Conservation (phyloP, 2,113 vertebrate genomes). For the Rhinogobius similis region DNA sequence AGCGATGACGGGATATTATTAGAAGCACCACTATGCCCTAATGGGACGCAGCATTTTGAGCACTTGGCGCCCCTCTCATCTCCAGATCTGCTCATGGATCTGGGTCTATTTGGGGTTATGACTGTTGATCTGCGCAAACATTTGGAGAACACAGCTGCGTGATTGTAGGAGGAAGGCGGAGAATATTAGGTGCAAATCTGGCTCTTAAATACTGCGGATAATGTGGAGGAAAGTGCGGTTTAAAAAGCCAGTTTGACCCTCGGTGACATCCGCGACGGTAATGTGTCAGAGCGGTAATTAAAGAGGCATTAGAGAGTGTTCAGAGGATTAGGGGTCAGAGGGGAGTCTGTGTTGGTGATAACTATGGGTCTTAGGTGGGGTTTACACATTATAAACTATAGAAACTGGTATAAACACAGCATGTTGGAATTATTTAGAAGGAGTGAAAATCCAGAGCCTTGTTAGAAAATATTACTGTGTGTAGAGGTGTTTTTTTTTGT, state of each 20-base stretch:
- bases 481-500: too few relatives aligned
- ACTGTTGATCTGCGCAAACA: conserved; percentile 41
- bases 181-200: conserved; percentile 13
- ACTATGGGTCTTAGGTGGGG: neutral
- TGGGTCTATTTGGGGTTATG: conserved; percentile 15
- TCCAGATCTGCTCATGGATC: conserved; percentile 16
- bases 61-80: conserved; percentile 30
- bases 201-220: conserved; percentile 12
- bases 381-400: too few relatives aligned
- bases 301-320: conserved; percentile 28
- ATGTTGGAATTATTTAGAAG: too few relatives aligned
- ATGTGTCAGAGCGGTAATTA: conserved; percentile 47
- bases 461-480: too few relatives aligned
- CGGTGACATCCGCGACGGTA: conserved; percentile 35
- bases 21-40: conserved; percentile 51
- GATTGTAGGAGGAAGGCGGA: neutral
- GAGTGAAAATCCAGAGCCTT: too few relatives aligned
- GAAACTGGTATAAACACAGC: too few relatives aligned
- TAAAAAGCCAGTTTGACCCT: conserved; percentile 47
- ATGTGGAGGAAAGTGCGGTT: conserved; percentile 30
- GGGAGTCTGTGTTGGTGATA: neutral
- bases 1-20: conserved; percentile 66
- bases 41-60: conserved; percentile 49
- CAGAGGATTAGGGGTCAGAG: conserved; percentile 21
- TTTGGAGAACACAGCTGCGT: conserved; percentile 47